phyloP scores from a whole-genome alignment of 2,888 invertebrate genomes.

The Apodemia mormo region DNA sequence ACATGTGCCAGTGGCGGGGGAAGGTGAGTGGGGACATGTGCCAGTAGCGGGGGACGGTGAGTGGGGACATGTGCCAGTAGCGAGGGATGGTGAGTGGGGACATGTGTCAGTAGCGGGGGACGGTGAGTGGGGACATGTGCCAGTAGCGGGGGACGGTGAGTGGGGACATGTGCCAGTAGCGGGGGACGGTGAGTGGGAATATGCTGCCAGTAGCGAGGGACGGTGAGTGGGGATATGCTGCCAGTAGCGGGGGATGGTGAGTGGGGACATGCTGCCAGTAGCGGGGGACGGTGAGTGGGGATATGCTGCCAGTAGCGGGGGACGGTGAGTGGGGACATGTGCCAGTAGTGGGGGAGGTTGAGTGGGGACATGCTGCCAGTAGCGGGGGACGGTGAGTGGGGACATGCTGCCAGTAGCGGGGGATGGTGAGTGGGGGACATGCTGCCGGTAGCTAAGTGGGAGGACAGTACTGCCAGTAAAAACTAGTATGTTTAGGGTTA shows the following conservation, averaged over 20 bases:
- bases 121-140: too few relatives aligned
- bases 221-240: too few relatives aligned
- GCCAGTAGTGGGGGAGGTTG: too few relatives aligned
- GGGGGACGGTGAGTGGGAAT: conserved; percentile 45
- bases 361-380: conserved; percentile 86
- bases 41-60: conserved; percentile 79
- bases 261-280: conserved; percentile 90
- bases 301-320: conserved; percentile 90
- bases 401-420: too few relatives aligned
- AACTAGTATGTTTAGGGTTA: too few relatives aligned
- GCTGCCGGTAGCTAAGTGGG: too few relatives aligned
- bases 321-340: conserved; percentile 42
- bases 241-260: conserved; percentile 80
- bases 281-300: neutral
- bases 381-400: conserved; percentile 42
- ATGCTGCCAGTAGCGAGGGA: conserved; percentile 91
- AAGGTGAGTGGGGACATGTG: too few relatives aligned
- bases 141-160: conserved; percentile 77
- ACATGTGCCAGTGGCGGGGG: conserved; percentile 90
- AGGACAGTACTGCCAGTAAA: too few relatives aligned
- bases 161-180: conserved; percentile 90
- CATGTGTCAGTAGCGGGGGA: conserved; percentile 91
- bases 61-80: conserved; percentile 90
- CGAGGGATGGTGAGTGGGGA: neutral
- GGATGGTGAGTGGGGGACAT: too few relatives aligned